phyloP scores from a whole-genome alignment of 2,888 invertebrate genomes.

The Troides aeacus region DNA sequence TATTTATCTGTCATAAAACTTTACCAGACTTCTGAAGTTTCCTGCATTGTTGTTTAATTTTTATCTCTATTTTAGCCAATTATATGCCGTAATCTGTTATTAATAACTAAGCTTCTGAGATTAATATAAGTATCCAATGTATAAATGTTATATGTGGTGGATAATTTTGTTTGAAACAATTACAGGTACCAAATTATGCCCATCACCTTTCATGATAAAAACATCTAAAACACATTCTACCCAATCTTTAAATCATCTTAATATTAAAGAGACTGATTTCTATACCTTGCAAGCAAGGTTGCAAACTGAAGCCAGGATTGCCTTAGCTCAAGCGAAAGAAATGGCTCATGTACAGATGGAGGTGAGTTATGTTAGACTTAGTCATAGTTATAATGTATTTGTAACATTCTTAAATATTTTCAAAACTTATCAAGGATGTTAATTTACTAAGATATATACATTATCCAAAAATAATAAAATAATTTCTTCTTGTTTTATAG shows the following conservation, averaged over 20 bases:
- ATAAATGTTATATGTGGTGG: background rate
- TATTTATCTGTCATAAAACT: background rate
- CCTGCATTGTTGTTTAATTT: background rate
- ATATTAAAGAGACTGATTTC: conserved; percentile 85
- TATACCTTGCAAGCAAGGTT: conserved; percentile 89
- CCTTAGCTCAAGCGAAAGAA: conserved; percentile 93
- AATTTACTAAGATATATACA: too few species aligned
- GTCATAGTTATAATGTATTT: background rate
- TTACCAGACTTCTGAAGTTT: background rate
- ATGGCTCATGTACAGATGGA: conserved; percentile 96
- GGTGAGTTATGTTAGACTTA: conserved; percentile 61
- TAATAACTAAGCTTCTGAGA: background rate
- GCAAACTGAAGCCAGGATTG: conserved; percentile 92
- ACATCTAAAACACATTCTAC: conserved; percentile 71
- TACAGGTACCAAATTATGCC: conserved; percentile 67
- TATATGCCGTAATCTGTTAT: background rate
- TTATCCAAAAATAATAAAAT: too few species aligned
- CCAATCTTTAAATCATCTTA: conserved; percentile 71
- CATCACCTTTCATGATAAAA: conserved; percentile 67
- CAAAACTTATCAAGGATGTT: too few species aligned
- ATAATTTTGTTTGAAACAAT: conserved; percentile 13
- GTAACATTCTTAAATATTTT: too few species aligned
- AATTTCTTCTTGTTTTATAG: too few species aligned
- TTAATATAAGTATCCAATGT: background rate
- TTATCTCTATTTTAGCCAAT: background rate